Base-by-base conservation (phyloP, 2,888 invertebrate species). In the Megaustenia siamemsis region DNA sequence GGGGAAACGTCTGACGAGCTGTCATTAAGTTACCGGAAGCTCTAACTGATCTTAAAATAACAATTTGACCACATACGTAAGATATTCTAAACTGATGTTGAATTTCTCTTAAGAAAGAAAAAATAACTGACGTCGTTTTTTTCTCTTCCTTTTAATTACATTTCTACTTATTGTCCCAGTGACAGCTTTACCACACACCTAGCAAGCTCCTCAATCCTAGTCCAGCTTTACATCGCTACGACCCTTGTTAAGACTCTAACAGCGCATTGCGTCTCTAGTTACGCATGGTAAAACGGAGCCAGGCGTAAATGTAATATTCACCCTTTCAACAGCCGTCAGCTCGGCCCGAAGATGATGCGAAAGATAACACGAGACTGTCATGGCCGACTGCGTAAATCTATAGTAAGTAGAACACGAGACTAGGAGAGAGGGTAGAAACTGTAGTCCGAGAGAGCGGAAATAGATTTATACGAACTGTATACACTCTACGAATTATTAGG, bases 301-400 rank as follows among this genome's bases (percentile, higher is more conserved):
- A 66, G 78, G 78, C 63, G 78, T 78, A 78, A 63, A 78, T 78
- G 63, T 60, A 78, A 78, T 66, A 78, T 56, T 78, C 66, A 28
- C 10, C 66, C 66, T 78, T 78, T 78, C 78, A 78, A 66, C 60
- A 45, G 21, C 78, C 66, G 78, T 78, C 78, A 78, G 63, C 32
- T 24, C 5, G 24, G 63, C 45, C 43, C 56, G 18, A 45, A 78
- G 78, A 78, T 78, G 78, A 78, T 66, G 78, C 66, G 12, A 2
- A 21, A 40, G 78, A 78, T 78, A 78, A 78, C 78, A 63, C 78
- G 66, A 66, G 40, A 66, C 78, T 43, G 63, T 63, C 45, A 78
- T 78, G 78, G 78, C 78, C 18, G 78, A 63, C 78, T 78, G 78
- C 24, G 12, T 40, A 78, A 78, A 78, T 78, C 66, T 78, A 60